These are phyloP conservation scores for Lepidocolaptes lacrymiger DNA, from an alignment of 2,797 vertebrate genomes.

Conservation along the genomic window DNA sequence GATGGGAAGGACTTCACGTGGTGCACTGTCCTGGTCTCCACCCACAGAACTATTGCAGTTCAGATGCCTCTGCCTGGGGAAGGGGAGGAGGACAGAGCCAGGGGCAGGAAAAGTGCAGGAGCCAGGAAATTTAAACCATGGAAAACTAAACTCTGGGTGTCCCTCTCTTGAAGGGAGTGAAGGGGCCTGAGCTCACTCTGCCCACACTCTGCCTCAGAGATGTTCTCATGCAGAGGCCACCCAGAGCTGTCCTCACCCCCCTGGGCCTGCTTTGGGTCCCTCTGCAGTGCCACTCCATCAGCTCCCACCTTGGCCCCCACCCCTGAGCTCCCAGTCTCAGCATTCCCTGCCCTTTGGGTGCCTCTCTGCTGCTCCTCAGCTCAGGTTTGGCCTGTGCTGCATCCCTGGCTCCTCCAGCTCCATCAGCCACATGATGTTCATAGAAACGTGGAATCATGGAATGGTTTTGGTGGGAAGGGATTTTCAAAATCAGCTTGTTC, in stretches of 20 bases:
- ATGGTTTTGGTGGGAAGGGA: not conserved
- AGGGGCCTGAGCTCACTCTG: not conserved
- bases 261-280: not conserved
- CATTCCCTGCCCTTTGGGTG: not conserved
- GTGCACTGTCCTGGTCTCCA: not conserved
- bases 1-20: fast-evolving
- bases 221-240: not conserved
- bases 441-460: not conserved
- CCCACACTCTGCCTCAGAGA: not conserved
- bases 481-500: not conserved
- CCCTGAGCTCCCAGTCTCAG: fast-evolving
- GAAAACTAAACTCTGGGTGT: not conserved
- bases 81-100: not conserved
- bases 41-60: not conserved
- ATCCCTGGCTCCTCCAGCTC: not conserved
- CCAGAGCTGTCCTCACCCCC: not conserved
- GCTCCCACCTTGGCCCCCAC: not conserved
- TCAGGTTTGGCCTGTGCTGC: fast-evolving
- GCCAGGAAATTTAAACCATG: not conserved
- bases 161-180: not conserved
- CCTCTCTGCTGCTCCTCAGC: not conserved
- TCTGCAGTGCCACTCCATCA: not conserved
- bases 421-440: not conserved
- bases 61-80: not conserved
- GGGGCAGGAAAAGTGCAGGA: not conserved